These are phyloP conservation scores for Nestor notabilis DNA, from an alignment of 2,113 vertebrate genomes.

Conservation along the genomic window DNA sequence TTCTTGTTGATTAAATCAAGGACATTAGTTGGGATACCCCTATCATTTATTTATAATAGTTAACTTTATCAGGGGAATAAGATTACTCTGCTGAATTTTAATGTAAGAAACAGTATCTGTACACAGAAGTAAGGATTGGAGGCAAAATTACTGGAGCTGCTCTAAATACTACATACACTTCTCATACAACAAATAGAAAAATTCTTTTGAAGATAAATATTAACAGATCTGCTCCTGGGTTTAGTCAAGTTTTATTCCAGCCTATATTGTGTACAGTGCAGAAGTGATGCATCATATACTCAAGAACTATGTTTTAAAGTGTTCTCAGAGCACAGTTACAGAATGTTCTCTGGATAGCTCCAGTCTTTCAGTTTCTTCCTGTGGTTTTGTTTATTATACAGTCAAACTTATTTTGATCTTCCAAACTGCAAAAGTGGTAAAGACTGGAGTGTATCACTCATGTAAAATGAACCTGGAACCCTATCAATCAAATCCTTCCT, in stretches of 20 bases:
- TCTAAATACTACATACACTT: background rate
- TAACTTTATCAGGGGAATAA: background rate
- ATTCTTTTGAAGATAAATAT: background rate
- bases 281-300: background rate
- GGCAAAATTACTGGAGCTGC: background rate
- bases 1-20: slow-evolving; percentile 35
- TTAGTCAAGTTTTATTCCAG: background rate
- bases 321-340: background rate
- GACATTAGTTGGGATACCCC: background rate
- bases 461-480: background rate
- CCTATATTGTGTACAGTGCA: background rate
- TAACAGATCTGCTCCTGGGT: background rate
- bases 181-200: background rate
- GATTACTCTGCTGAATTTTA: background rate
- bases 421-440: background rate
- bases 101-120: background rate
- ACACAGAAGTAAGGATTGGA: background rate
- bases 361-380: background rate
- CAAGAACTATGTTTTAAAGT: background rate
- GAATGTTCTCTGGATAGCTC: background rate
- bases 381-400: background rate
- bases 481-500: background rate
- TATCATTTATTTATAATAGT: slow-evolving; percentile 18
- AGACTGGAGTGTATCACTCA: background rate
- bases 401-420: background rate